These are phyloP conservation scores for Pristionchus mayeri DNA, from an alignment of 2,888 invertebrate genomes.

Conservation along the genomic window DNA sequence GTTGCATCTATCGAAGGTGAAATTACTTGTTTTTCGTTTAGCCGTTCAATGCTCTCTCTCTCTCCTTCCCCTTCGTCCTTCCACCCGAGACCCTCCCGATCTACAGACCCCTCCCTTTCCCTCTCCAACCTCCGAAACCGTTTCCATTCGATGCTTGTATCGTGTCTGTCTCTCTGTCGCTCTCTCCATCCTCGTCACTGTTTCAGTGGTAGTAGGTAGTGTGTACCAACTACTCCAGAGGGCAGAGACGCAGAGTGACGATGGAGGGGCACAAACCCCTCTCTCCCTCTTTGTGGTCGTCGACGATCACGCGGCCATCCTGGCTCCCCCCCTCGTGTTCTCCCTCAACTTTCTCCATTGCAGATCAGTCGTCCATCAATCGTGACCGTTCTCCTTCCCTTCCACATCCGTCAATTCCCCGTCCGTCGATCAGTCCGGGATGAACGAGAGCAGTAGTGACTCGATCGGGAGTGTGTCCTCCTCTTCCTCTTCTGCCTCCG, in stretches of 20 bases:
- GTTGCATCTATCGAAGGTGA: slow-evolving; percentile 31
- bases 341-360: slow-evolving; percentile 1
- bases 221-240: slow-evolving; percentile 44
- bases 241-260: slow-evolving; percentile 42
- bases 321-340: not conserved
- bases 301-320: slow-evolving; percentile 11
- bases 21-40: slow-evolving; percentile 40
- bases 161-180: slow-evolving; percentile 11
- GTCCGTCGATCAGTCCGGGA: not conserved
- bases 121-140: not conserved
- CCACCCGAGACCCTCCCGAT: slow-evolving; percentile 25
- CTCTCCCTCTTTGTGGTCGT: slow-evolving; percentile 21
- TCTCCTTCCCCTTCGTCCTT: not conserved
- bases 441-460: slow-evolving; percentile 7
- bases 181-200: slow-evolving; percentile 13
- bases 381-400: not conserved
- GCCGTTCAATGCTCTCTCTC: slow-evolving; percentile 15
- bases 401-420: not conserved
- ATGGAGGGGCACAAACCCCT: not conserved
- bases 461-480: slow-evolving; percentile 9
- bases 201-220: slow-evolving; percentile 46
- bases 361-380: not conserved
- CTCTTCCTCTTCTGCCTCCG: not conserved
- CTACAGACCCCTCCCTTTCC: slow-evolving; percentile 7
- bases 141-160: too few species aligned